Base-by-base conservation (phyloP, 92 coral and sea anemone genomes). In the Phymanthus crucifer region DNA sequence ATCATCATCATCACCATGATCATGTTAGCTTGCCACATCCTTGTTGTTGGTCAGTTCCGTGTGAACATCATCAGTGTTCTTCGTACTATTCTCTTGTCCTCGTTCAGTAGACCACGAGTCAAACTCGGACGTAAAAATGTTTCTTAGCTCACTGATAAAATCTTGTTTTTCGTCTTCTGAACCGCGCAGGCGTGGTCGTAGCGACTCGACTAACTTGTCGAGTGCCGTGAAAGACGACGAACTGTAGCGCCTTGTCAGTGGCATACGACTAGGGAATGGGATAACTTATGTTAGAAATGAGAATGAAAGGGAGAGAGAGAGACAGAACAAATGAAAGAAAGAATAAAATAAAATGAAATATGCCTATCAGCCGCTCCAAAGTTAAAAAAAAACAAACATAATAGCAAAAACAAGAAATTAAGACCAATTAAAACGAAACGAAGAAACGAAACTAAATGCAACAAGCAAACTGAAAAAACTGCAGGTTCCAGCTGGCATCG, bases 191-290 rank as follows among this genome's bases (percentile, higher is more conserved):
- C 91, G 87, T 9, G 87, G 66, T 52, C 85, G 79, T 6, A 92
- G 45, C 0, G 97, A 92, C 26, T 92, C 97, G 76, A 87, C 33
- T 17, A 92, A 83, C 58, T 92, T 92, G 84, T 92, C 97, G 52
- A 92, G 64, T 31, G 86, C 87, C 27, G 91, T 84, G 71, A 89
- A 77, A 32, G 76, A 76, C 12, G 90, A 34, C 9, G 89, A 86
- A 29, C 93, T 85, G 78, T 83, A 84, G 10, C 85, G 85, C 45
- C 89, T 65, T 32, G 81, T 89, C 68, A 92, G 75, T 34, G 87
- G 86, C 83, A 92, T 85, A 68, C 97, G 97, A 69, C 97, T 92
- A 84, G 23, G 26, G 68, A 40, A 77, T 52, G 26, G 4, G 26
- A 54, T 19, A 19, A 54, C 26, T 2, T 1, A 6, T 54, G 64